Conservation (phyloP, 2,113 vertebrate species). For the Tragelaphus strepsiceros region DNA sequence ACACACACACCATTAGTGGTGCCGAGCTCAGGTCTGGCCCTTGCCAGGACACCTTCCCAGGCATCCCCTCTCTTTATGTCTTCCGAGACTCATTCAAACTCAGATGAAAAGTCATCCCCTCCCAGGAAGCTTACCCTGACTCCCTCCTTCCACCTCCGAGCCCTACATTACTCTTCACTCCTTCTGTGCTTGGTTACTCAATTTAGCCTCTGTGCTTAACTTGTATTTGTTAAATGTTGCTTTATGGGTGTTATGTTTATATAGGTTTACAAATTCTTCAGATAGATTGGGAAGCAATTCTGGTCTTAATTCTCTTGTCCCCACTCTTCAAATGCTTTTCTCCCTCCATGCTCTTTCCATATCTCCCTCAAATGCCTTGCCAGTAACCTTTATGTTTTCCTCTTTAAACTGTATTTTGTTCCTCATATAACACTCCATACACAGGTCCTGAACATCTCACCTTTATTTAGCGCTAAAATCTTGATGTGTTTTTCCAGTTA, state of each 20-base stretch:
- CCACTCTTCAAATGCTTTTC: slow-evolving; percentile 5
- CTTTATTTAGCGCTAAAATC: neutral
- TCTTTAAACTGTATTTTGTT: neutral
- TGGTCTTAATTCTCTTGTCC: neutral
- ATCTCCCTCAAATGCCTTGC: neutral
- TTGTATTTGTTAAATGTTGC: neutral
- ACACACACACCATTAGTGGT: slow-evolving; percentile 43
- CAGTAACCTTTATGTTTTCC: neutral
- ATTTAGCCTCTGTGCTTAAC: neutral
- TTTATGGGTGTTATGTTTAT: neutral
- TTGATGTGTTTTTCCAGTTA: slow-evolving; percentile 1
- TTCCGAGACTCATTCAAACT: neutral
- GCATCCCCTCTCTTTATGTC: neutral
- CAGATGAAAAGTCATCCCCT: neutral
- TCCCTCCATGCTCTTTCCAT: neutral
- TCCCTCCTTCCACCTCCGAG: neutral
- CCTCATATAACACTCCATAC: neutral
- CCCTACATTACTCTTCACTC: neutral
- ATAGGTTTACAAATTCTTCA: neutral
- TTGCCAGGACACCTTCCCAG: neutral
- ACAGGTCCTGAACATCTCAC: neutral
- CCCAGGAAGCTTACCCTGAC: neutral
- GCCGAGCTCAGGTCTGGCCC: neutral
- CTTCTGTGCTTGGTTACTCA: neutral
- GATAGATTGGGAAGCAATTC: neutral